Conservation (phyloP, 2,888 invertebrate genomes). For the Agrilus biguttatus region DNA sequence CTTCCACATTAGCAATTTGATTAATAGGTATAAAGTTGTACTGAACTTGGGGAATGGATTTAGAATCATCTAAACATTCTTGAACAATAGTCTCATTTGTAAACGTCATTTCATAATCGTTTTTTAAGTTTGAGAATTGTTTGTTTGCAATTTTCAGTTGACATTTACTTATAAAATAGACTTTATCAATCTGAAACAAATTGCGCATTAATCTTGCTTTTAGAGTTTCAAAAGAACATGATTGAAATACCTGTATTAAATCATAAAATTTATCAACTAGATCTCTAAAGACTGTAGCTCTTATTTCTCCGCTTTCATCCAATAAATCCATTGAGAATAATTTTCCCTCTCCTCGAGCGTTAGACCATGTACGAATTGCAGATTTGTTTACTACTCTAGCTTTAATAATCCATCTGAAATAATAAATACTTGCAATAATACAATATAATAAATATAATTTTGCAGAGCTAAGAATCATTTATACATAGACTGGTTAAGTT, state of each 20-base stretch:
- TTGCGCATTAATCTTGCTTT: background rate
- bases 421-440: background rate
- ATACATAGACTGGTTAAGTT: too few species aligned
- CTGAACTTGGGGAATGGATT: conserved; percentile 56
- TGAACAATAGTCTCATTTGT: conserved; percentile 41
- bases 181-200: conserved; percentile 41
- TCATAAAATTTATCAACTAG: conserved; percentile 81
- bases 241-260: conserved; percentile 55
- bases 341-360: conserved; percentile 85
- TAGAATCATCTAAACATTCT: conserved; percentile 34
- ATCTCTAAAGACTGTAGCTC: conserved; percentile 80
- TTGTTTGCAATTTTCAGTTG: conserved; percentile 89
- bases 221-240: background rate
- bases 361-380: conserved; percentile 73
- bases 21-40: conserved; percentile 67
- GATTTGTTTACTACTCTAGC: conserved; percentile 78
- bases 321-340: conserved; percentile 85
- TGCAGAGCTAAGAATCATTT: too few species aligned
- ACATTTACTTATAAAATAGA: conserved; percentile 78
- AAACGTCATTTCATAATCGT: conserved; percentile 94
- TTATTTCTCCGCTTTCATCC: conserved; percentile 88
- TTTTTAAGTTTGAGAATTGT: conserved; percentile 65
- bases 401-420: conserved; percentile 72
- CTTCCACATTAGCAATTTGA: conserved; percentile 49
- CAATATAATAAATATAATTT: too few species aligned